These are phyloP conservation scores for Lissonota sp. DNA, from an alignment of 2,888 invertebrate species.

Conservation along the genomic window DNA sequence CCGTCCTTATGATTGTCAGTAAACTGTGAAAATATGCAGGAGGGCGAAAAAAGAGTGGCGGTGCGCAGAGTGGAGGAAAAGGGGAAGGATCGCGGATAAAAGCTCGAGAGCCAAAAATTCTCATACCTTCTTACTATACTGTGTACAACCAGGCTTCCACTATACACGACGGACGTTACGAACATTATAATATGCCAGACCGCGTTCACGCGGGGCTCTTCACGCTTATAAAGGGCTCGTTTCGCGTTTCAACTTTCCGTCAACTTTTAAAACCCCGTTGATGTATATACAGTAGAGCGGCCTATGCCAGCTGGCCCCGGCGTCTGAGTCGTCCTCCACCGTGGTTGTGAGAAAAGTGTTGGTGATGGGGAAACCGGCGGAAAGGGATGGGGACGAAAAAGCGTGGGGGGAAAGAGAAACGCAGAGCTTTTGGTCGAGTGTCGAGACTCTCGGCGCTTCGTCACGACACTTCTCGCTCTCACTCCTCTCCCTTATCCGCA, in stretches of 20 bases:
- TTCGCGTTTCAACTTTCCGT: conserved; percentile 60
- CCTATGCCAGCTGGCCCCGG: conserved; percentile 28
- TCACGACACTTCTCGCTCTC: conserved; percentile 50
- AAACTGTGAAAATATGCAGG: too few species aligned
- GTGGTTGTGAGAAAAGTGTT: not conserved
- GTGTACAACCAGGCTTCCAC: not conserved
- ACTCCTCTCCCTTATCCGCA: conserved; percentile 10
- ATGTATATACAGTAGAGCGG: conserved; percentile 17
- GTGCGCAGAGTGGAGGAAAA: too few species aligned
- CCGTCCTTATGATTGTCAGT: too few species aligned
- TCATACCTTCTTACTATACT: conserved; percentile 35
- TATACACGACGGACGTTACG: not conserved
- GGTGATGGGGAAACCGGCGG: not conserved
- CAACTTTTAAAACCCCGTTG: conserved; percentile 52
- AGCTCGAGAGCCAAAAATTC: conserved; percentile 39
- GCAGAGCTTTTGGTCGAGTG: conserved; percentile 38
- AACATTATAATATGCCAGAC: conserved; percentile 52
- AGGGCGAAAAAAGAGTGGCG: too few species aligned
- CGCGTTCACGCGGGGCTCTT: conserved; percentile 29
- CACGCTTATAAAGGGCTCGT: conserved; percentile 58
- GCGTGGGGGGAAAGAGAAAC: not conserved
- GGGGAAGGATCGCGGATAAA: not conserved
- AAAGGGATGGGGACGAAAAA: not conserved
- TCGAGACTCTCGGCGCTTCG: conserved; percentile 47
- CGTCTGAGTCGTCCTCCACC: conserved; percentile 28